A percentile compares a stretch with the other conserved stretches of the same genome.
Evolutionary conservation across 2,797 vertebrate genomes (phyloP).

Genomic region (Sebastes cheni): DNA sequence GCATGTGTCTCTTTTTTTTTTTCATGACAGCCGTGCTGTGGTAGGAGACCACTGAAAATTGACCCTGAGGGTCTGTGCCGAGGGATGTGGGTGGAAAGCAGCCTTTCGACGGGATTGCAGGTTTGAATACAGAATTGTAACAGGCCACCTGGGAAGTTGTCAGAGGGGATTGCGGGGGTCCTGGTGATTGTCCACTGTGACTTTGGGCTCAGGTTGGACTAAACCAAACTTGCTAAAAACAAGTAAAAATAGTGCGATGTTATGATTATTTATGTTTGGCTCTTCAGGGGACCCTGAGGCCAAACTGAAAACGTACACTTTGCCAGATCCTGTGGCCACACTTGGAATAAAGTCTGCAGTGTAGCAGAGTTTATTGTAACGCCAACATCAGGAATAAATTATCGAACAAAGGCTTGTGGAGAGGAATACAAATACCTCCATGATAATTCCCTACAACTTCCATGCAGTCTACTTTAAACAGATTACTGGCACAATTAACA

Average conservation of each 20-base stretch:
- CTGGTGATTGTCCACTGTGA: conserved; percentile 52
- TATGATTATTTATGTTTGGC: conserved; percentile 49
- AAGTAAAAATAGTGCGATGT: conserved; percentile 22
- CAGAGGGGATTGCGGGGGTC: conserved; percentile 5
- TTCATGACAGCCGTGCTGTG: conserved; percentile 31
- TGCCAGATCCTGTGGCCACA: conserved; percentile 39
- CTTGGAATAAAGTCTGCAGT: conserved; percentile 29
- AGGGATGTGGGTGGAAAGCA: conserved; percentile 33
- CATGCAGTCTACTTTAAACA: conserved; percentile 53
- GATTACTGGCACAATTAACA: conserved; percentile 71
- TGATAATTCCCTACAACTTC: conserved; percentile 51
- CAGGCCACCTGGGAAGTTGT: conserved; percentile 41
- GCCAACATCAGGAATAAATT: conserved; percentile 66
- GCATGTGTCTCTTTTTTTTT: conserved; percentile 13
- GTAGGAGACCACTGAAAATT: conserved; percentile 39
- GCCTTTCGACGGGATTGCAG: conserved; percentile 45
- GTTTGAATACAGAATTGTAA: conserved; percentile 50
- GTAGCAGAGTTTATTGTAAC: conserved; percentile 42
- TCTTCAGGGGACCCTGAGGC: conserved; percentile 18
- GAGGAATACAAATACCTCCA: conserved; percentile 54
- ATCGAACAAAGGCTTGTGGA: conserved; percentile 58
- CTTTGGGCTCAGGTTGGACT: conserved; percentile 31
- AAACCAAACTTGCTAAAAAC: conserved; percentile 45
- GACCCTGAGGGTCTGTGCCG: conserved; percentile 15
- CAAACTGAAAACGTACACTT: conserved; percentile 57